Evolutionary conservation across 2,113 vertebrate species (phyloP).

Genomic region (Phoxinus phoxinus): DNA sequence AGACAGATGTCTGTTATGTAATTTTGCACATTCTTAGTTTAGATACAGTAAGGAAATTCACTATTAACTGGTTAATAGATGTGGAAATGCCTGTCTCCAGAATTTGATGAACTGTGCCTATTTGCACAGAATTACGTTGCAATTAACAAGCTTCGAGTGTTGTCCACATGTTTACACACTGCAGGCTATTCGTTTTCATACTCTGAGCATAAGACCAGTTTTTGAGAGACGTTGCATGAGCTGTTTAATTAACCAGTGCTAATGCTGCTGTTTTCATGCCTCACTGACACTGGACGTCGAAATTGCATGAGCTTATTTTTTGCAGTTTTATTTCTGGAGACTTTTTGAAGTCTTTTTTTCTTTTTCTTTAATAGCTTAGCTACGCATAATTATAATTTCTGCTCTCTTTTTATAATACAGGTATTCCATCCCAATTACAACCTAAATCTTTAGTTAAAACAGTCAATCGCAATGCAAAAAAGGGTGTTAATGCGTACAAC

Average conservation of each 20-base stretch:
- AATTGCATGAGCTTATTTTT: slow-evolving; percentile 13
- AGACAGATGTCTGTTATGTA: background rate
- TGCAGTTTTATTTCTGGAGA: background rate
- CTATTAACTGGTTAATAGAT: background rate
- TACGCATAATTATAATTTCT: background rate
- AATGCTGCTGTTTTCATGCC: slow-evolving; percentile 37
- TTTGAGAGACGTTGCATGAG: background rate
- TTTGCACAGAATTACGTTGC: background rate
- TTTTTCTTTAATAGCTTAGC: background rate
- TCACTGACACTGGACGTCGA: slow-evolving; percentile 16
- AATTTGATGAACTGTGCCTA: background rate
- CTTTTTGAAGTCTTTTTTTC: background rate
- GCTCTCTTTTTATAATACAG: background rate
- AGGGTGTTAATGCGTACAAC: background rate
- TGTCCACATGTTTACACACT: background rate
- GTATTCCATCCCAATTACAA: background rate
- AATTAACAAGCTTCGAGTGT: slow-evolving; percentile 28
- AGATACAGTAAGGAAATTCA: background rate
- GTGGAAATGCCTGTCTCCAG: background rate
- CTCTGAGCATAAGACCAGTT: background rate
- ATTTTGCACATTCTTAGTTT: background rate
- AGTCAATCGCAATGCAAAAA: background rate
- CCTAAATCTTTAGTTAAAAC: background rate
- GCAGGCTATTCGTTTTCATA: slow-evolving; percentile 18
- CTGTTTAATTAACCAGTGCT: slow-evolving; percentile 32